Evolutionary conservation across 2,888 invertebrate species (phyloP).

Genomic region (Agrotis ipsilon): DNA sequence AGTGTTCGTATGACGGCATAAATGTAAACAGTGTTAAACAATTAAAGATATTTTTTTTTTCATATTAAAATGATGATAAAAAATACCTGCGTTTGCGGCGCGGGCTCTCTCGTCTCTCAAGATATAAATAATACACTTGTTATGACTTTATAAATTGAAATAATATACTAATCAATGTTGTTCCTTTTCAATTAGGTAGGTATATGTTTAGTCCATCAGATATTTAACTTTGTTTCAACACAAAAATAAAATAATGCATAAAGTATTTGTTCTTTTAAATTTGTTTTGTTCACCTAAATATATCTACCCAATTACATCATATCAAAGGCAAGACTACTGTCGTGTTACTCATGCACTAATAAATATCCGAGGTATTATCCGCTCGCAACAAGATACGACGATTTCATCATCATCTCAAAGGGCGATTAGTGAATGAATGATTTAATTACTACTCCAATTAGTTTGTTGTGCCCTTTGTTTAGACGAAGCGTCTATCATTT

Average conservation of each 20-base stretch:
- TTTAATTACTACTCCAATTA: constrained; percentile 17
- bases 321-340: constrained; percentile 18
- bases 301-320: constrained; percentile 32
- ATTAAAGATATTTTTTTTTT: background rate
- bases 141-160: background rate
- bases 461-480: constrained; percentile 23
- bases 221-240: background rate
- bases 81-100: background rate
- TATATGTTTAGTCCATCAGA: too few relatives aligned
- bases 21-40: background rate
- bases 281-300: background rate
- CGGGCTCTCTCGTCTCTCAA: background rate
- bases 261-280: constrained; percentile 26
- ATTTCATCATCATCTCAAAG: constrained; percentile 54
- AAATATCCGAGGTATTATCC: constrained; percentile 26
- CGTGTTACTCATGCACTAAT: constrained; percentile 33
- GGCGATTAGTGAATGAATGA: constrained; percentile 34
- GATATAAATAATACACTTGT: too few relatives aligned
- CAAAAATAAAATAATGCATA: constrained; percentile 24
- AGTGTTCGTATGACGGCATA: background rate
- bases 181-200: too few relatives aligned
- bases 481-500: constrained; percentile 16
- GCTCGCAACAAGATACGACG: constrained; percentile 31
- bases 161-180: background rate
- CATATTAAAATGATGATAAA: constrained; percentile 3